Evolutionary conservation across 2,888 invertebrate species (phyloP).

Genomic region (Eutolmus rufibarbis): DNA sequence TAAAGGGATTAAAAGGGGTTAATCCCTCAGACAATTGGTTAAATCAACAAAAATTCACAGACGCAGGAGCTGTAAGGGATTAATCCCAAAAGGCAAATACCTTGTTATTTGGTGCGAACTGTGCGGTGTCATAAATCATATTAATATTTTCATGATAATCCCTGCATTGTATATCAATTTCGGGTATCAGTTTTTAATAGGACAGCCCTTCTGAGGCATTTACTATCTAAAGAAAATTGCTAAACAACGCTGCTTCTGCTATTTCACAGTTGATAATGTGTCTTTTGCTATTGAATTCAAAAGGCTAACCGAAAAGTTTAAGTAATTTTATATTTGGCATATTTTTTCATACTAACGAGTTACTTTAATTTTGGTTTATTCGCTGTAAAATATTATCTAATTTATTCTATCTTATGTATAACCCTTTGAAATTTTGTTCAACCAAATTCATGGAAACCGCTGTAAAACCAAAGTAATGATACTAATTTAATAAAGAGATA

Average conservation of each 20-base stretch:
- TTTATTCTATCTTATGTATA: too few species aligned
- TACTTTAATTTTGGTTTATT: too few species aligned
- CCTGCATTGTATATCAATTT: conserved; percentile 1
- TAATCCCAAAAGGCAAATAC: neutral
- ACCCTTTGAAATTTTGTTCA: too few species aligned
- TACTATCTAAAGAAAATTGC: neutral
- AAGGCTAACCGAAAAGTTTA: too few species aligned
- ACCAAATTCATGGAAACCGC: too few species aligned
- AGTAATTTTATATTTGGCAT: too few species aligned
- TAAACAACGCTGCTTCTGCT: neutral
- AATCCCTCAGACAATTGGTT: neutral
- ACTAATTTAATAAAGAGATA: too few species aligned
- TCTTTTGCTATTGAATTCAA: neutral
- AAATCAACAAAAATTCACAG: neutral
- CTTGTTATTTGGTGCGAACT: neutral
- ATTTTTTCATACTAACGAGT: too few species aligned
- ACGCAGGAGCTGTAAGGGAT: neutral
- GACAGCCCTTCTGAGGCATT: neutral
- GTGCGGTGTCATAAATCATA: neutral
- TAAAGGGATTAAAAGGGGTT: neutral
- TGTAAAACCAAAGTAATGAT: too few species aligned
- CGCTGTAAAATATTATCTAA: too few species aligned
- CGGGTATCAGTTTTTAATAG: neutral
- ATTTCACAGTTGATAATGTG: neutral
- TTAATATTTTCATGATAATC: neutral